These are phyloP conservation scores for Ammospiza caudacuta DNA, from an alignment of 2,113 vertebrate species.

Conservation along the genomic window DNA sequence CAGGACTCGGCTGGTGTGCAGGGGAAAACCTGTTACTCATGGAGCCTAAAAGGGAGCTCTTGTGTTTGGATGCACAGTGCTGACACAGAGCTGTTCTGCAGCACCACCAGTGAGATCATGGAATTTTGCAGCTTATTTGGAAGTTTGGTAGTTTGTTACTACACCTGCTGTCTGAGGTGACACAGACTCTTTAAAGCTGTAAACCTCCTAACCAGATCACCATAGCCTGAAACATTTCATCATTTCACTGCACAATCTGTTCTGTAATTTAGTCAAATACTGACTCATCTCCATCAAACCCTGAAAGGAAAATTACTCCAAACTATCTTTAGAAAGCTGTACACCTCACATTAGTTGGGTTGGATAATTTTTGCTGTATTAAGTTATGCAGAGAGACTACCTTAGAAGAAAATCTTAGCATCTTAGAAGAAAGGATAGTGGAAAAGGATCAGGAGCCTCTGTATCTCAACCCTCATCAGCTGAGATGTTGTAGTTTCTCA, in stretches of 20 bases:
- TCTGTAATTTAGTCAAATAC: slow-evolving; percentile 19
- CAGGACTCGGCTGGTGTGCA: not conserved
- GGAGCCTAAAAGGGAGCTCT: slow-evolving; percentile 48
- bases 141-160: slow-evolving; percentile 72
- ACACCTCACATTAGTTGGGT: not conserved
- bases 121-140: slow-evolving; percentile 76
- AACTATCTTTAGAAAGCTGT: slow-evolving; percentile 9
- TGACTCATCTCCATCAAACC: slow-evolving; percentile 45
- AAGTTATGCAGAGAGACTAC: not conserved
- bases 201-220: slow-evolving; percentile 58
- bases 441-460: not conserved
- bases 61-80: slow-evolving; percentile 71
- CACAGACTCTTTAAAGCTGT: slow-evolving; percentile 64
- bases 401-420: not conserved
- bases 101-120: slow-evolving; percentile 77
- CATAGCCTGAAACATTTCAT: slow-evolving; percentile 15
- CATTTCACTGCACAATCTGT: not conserved
- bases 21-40: not conserved
- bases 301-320: slow-evolving; percentile 3
- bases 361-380: not conserved
- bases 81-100: slow-evolving; percentile 74
- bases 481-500: not conserved
- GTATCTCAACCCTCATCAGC: not conserved
- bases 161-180: slow-evolving; percentile 72
- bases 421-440: not conserved